Base-by-base conservation (phyloP, 53 echinoderm and acorn worm species). In the Holothuria leucospilota region DNA sequence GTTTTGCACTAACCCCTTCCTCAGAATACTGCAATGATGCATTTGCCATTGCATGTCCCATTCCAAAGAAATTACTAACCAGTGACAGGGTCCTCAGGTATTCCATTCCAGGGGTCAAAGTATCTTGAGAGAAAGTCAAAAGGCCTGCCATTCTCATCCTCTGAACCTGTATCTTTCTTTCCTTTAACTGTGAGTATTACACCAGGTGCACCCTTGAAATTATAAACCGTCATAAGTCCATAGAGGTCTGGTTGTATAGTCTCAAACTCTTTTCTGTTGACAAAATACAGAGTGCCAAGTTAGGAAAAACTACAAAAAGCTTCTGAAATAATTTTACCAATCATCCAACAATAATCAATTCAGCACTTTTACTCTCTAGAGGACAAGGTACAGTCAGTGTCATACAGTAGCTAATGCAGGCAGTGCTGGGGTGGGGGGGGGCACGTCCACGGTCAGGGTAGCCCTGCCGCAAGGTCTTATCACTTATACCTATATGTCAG, bases 121-220 rank as follows among this genome's bases (percentile, higher is more conserved):
- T 98, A 98, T 29, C 99, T 70, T 2, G 99, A 95, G 78, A 98
- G 84, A 85, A 98, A 98, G 77, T 98, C 99, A 49, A 90, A 98
- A 49, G 81, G 71, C 49, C 67, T 71, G 28, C 93, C 95, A 38
- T 90, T 84, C 61, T 83, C 89, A 52, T 93, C 95, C 14, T 81
- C 71, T 59, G 93, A 92, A 18, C 93, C 95, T 56, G 92, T 93
- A 40, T 92, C 87, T 77, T 27, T 59, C 56, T 85, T 83, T 9
- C 93, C 99, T 52, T 90, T 91, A 27, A 98, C 88, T 8, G 99
- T 98, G 26, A 98, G 82, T 29, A 95, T 93, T 59, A 98, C 95
- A 30, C 99, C 99, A 30, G 78, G 82, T 75, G 93, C 84, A 28
- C 85, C 87, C 13, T 90, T 84, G 20, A 90, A 85, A 34, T 92